These are phyloP conservation scores for Salvelinus namaycush DNA, from an alignment of 2,113 vertebrate genomes.

Conservation along the genomic window DNA sequence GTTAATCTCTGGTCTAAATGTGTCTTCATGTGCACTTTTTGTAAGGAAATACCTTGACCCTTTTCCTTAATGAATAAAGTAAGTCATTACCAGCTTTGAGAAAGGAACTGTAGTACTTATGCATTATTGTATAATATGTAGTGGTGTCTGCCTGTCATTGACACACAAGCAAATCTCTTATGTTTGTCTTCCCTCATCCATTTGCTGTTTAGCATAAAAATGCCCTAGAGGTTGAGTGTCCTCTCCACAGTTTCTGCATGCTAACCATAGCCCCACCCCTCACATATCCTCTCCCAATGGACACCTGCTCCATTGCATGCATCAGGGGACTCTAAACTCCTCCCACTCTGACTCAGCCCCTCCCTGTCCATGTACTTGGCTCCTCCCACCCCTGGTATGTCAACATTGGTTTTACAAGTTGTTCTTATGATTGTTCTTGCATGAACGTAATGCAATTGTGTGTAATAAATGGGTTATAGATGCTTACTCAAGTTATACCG, in stretches of 20 bases:
- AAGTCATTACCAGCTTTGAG: not conserved
- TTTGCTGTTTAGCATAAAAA: conserved; percentile 10
- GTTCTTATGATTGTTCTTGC: not conserved
- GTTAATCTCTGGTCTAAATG: not conserved
- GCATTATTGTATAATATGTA: not conserved
- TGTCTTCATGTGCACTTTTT: too few relatives aligned
- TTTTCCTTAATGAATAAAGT: not conserved
- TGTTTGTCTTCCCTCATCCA: not conserved
- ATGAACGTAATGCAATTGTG: not conserved
- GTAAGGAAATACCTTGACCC: too few relatives aligned
- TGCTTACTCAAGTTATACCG: not conserved
- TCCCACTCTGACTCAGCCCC: conserved; percentile 71
- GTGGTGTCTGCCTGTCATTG: not conserved
- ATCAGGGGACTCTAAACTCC: conserved; percentile 57
- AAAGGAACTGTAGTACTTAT: not conserved
- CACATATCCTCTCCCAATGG: conserved; percentile 67
- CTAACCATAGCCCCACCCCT: conserved; percentile 64
- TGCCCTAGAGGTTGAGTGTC: conserved; percentile 15
- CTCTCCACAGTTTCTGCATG: conserved; percentile 84
- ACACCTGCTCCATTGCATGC: conserved; percentile 86
- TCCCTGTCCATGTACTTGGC: conserved; percentile 58
- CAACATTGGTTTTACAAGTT: conserved; percentile 45
- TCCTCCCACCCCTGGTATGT: conserved; percentile 80
- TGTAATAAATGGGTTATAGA: not conserved
- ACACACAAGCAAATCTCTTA: not conserved